Evolutionary conservation across 1,140 invertebrate species (phyloP).

Genomic region (Wasmannia auropunctata): DNA sequence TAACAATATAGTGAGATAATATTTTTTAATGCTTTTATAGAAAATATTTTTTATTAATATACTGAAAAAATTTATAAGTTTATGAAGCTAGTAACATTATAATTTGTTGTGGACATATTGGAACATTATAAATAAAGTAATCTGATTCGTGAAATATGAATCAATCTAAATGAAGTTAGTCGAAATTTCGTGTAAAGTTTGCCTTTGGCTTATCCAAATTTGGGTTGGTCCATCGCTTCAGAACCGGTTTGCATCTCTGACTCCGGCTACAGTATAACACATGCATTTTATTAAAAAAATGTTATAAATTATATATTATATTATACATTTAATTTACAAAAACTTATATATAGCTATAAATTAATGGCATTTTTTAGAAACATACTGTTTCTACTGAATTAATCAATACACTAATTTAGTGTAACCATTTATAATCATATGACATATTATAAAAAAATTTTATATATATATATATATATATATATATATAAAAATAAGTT

Average conservation of each 20-base stretch:
- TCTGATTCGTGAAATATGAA: neutral
- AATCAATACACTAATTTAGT: neutral
- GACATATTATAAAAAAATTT: neutral
- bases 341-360: neutral
- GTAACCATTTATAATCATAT: neutral
- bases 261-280: neutral
- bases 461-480: neutral
- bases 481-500: neutral
- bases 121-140: neutral
- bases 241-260: slow-evolving; percentile 27
- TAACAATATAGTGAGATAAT: neutral
- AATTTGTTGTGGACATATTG: neutral
- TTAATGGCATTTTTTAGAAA: neutral
- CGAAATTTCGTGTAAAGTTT: neutral
- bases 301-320: neutral
- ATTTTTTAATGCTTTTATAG: neutral
- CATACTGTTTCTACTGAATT: neutral
- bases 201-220: slow-evolving; percentile 5
- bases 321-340: neutral
- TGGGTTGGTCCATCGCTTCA: neutral
- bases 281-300: neutral
- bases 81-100: neutral
- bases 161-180: neutral
- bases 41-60: neutral
- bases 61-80: neutral